Conservation (phyloP, 2,888 invertebrate genomes). For the Leucophora obtusa region DNA sequence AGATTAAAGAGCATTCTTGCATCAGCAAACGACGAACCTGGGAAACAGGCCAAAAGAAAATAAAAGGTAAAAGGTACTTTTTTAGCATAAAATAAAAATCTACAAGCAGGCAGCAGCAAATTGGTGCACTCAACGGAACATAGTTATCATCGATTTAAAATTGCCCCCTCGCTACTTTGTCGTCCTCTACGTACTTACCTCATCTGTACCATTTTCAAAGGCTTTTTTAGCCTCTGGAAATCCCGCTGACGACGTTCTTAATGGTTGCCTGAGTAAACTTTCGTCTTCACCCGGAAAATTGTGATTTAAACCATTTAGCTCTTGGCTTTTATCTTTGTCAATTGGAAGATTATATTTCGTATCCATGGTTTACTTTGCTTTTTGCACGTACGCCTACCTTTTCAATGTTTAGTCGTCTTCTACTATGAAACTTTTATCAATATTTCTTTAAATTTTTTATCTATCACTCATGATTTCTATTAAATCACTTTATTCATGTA, state of each 20-base stretch:
- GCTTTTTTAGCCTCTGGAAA: conserved; percentile 85
- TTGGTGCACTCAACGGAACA: too few species aligned
- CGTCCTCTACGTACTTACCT: conserved; percentile 80
- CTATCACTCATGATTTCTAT: not conserved
- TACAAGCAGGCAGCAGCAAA: too few species aligned
- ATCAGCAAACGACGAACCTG: conserved; percentile 86
- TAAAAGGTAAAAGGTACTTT: conserved; percentile 7
- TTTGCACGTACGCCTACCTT: conserved; percentile 53
- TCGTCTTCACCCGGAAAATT: conserved; percentile 76
- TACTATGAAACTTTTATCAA: not conserved
- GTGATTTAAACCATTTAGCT: not conserved
- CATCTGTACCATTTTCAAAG: conserved; percentile 86
- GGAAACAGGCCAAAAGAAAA: conserved; percentile 69
- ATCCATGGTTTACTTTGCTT: conserved; percentile 40
- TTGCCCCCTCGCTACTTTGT: too few species aligned
- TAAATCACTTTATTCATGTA: not conserved
- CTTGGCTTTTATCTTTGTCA: conserved; percentile 30
- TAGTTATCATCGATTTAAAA: too few species aligned
- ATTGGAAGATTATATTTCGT: conserved; percentile 41
- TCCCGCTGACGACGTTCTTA: conserved; percentile 84
- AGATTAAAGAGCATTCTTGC: conserved; percentile 92
- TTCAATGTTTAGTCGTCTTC: not conserved
- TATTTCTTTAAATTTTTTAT: not conserved
- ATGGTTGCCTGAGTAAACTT: conserved; percentile 83
- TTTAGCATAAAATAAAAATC: not conserved